A percentile compares a stretch with the other conserved stretches of the same genome.
phyloP scores from a whole-genome alignment of 1,140 invertebrate genomes.

The Calliphora vicina region DNA sequence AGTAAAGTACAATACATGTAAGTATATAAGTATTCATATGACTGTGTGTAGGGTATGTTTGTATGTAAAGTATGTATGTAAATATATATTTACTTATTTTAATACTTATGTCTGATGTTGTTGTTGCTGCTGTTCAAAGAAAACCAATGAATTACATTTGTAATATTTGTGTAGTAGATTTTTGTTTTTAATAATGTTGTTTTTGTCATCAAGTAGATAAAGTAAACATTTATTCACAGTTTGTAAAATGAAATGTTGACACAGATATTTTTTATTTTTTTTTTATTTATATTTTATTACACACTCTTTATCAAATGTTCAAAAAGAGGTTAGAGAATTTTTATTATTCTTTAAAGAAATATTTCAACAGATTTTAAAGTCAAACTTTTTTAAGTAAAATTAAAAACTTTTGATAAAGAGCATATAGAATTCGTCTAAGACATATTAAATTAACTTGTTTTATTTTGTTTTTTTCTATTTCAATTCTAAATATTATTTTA shows the following conservation, averaged over 20 bases:
- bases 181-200: background rate
- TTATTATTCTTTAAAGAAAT: no score
- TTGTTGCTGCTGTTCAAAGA: conserved; percentile 3
- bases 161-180: conserved; percentile 7
- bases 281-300: background rate
- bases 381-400: background rate
- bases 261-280: background rate
- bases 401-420: background rate
- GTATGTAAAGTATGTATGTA: background rate
- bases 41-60: background rate
- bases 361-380: no score
- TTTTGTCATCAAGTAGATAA: conserved; percentile 24
- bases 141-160: conserved; percentile 32
- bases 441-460: background rate
- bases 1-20: no score
- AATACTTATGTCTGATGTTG: background rate
- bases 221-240: conserved; percentile 31
- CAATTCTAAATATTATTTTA: background rate
- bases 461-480: background rate
- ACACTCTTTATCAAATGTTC: background rate
- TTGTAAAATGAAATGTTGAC: conserved; percentile 13
- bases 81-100: no score
- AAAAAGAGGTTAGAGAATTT: no score
- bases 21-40: background rate
- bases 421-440: background rate